Evolutionary conservation across 1,140 invertebrate genomes (phyloP).

Genomic region (Physella acuta): DNA sequence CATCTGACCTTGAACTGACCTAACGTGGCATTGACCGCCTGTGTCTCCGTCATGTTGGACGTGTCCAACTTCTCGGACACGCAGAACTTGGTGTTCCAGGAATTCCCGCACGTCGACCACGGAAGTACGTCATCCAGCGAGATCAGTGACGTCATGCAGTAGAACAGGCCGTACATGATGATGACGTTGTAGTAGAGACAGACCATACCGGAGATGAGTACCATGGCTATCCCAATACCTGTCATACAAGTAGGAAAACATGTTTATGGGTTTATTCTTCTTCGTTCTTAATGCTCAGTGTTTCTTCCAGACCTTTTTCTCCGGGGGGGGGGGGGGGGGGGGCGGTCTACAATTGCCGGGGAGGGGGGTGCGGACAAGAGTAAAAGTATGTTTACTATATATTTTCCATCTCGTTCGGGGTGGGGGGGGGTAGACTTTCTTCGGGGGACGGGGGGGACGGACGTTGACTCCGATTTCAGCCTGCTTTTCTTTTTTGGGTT

Average conservation of each 20-base stretch:
- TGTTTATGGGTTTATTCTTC: neutral
- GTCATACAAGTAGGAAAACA: slow-evolving; percentile 1
- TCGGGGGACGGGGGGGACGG: too few species aligned
- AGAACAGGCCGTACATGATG: slow-evolving; percentile 56
- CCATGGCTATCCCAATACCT: slow-evolving; percentile 80
- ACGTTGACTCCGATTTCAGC: too few species aligned
- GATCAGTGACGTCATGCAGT: slow-evolving; percentile 29
- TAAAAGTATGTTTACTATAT: too few species aligned
- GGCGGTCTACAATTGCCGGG: too few species aligned
- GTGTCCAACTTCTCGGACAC: neutral
- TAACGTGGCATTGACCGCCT: slow-evolving; percentile 22
- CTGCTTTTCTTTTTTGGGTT: too few species aligned
- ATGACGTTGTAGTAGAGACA: slow-evolving; percentile 60
- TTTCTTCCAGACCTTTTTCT: too few species aligned
- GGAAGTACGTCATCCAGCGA: slow-evolving; percentile 39
- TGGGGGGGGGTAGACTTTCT: too few species aligned
- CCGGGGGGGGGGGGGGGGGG: too few species aligned
- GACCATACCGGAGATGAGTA: slow-evolving; percentile 59
- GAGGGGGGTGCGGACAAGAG: too few species aligned
- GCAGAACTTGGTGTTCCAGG: slow-evolving; percentile 41
- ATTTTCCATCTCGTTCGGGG: too few species aligned
- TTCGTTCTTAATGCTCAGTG: too few species aligned
- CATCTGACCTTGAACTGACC: slow-evolving; percentile 21
- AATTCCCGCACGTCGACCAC: slow-evolving; percentile 42
- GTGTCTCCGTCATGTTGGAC: slow-evolving; percentile 13